Conservation (phyloP, 2,888 invertebrate genomes). For the Lepidochitona cinerea region DNA sequence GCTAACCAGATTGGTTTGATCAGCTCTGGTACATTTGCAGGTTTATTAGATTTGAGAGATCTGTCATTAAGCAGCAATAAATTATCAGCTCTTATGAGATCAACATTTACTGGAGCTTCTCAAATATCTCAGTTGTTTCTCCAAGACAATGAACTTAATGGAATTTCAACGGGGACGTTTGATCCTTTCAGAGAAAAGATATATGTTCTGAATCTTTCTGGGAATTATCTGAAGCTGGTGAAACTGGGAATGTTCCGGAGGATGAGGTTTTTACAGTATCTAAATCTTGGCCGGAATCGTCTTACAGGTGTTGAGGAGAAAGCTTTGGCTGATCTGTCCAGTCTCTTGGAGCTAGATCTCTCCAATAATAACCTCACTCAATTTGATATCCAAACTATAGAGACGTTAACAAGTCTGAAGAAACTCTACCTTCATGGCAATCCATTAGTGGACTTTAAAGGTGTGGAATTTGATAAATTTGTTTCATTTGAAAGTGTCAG, state of each 20-base stretch:
- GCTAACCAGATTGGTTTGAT: slow-evolving; percentile 36
- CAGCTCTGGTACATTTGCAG: slow-evolving; percentile 29
- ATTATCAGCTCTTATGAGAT: slow-evolving; percentile 35
- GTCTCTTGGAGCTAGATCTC: slow-evolving; percentile 23
- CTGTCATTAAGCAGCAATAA: slow-evolving; percentile 41
- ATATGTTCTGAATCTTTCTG: slow-evolving; percentile 38
- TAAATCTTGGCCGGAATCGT: slow-evolving; percentile 26
- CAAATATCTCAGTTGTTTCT: slow-evolving; percentile 42
- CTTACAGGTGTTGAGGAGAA: slow-evolving; percentile 20
- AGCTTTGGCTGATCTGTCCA: slow-evolving; percentile 22
- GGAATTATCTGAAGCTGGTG: slow-evolving; percentile 26
- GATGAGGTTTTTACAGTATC: slow-evolving; percentile 35
- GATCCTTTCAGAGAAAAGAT: slow-evolving; percentile 46
- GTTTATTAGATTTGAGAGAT: slow-evolving; percentile 33
- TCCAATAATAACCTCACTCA: slow-evolving; percentile 25
- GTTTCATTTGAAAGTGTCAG: slow-evolving; percentile 23
- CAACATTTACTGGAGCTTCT: slow-evolving; percentile 37
- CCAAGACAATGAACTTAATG: slow-evolving; percentile 38
- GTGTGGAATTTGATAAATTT: slow-evolving; percentile 19
- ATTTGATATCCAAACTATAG: slow-evolving; percentile 24
- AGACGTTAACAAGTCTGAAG: slow-evolving; percentile 24
- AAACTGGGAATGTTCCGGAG: slow-evolving; percentile 47
- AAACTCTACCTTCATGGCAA: slow-evolving; percentile 35
- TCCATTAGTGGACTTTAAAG: slow-evolving; percentile 31
- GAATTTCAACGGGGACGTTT: slow-evolving; percentile 44